phyloP scores from a whole-genome alignment of 2,888 invertebrate species.

The Beris morrisii region DNA sequence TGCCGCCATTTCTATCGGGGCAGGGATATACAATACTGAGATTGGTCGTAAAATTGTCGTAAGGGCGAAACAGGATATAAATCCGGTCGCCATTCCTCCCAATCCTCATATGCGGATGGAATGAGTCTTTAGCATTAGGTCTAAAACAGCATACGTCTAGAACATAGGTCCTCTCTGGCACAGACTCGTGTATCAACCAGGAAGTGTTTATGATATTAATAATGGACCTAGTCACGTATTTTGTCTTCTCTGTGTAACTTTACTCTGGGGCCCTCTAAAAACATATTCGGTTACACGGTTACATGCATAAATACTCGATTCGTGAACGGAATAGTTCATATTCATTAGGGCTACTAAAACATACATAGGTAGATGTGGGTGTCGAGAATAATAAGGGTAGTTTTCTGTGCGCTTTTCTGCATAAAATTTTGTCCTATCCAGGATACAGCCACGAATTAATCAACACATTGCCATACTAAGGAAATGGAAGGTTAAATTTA shows the following conservation, averaged over 20 bases:
- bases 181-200: slow-evolving; percentile 25
- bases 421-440: too few relatives aligned
- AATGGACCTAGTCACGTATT: slow-evolving; percentile 33
- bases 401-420: too few relatives aligned
- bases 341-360: slow-evolving; percentile 17
- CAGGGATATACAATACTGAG: slow-evolving; percentile 8
- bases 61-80: slow-evolving; percentile 20
- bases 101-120: too few relatives aligned
- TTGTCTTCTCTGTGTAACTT: slow-evolving; percentile 15
- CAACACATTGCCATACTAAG: too few relatives aligned
- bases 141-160: not conserved
- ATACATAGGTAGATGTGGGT: too few relatives aligned
- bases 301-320: slow-evolving; percentile 26
- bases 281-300: slow-evolving; percentile 21
- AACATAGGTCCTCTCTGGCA: slow-evolving; percentile 11
- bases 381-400: too few relatives aligned
- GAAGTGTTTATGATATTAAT: slow-evolving; percentile 34
- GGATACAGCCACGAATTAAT: too few relatives aligned
- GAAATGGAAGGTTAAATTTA: too few relatives aligned
- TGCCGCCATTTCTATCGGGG: slow-evolving; percentile 7
- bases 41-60: slow-evolving; percentile 20
- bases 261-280: slow-evolving; percentile 26
- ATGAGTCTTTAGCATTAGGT: not conserved
- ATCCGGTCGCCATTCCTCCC: not conserved
- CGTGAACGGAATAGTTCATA: slow-evolving; percentile 34